Evolutionary conservation across 2,113 vertebrate species (phyloP).

Genomic region (Drymodes brunneopygia): DNA sequence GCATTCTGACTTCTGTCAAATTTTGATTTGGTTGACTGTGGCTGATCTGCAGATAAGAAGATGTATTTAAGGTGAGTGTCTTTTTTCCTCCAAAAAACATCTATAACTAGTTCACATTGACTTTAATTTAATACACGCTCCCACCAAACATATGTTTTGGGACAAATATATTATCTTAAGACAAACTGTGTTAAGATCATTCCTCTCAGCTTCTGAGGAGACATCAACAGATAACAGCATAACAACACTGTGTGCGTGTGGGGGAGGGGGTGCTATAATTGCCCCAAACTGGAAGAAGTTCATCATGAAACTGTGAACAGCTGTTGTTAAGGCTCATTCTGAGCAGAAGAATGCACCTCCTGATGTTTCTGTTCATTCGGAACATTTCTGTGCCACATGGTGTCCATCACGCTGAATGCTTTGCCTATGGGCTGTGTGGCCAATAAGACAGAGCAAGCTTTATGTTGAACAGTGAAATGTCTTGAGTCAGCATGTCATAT

Average conservation of each 20-base stretch:
- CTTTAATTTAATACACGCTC: neutral
- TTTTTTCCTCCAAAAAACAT: accelerated
- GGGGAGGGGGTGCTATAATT: neutral
- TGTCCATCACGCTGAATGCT: neutral
- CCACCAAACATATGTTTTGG: neutral
- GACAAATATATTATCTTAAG: neutral
- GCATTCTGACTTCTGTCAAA: neutral
- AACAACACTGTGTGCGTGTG: accelerated
- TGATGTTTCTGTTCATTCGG: constrained; percentile 28
- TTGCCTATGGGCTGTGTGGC: neutral
- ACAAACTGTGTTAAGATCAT: neutral
- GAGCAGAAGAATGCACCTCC: constrained; percentile 39
- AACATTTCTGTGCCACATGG: constrained; percentile 43
- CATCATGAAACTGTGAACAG: constrained; percentile 7
- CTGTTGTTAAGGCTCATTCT: neutral
- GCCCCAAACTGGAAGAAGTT: neutral
- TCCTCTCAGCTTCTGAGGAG: neutral
- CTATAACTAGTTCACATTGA: neutral
- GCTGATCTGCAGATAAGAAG: neutral
- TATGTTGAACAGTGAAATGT: neutral
- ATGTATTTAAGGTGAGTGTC: neutral
- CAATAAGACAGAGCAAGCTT: constrained; percentile 18
- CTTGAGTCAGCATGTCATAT: neutral
- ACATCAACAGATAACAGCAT: neutral
- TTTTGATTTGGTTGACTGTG: neutral